Conservation (phyloP, 1,140 invertebrate species). For the Penaeus japonicus region DNA sequence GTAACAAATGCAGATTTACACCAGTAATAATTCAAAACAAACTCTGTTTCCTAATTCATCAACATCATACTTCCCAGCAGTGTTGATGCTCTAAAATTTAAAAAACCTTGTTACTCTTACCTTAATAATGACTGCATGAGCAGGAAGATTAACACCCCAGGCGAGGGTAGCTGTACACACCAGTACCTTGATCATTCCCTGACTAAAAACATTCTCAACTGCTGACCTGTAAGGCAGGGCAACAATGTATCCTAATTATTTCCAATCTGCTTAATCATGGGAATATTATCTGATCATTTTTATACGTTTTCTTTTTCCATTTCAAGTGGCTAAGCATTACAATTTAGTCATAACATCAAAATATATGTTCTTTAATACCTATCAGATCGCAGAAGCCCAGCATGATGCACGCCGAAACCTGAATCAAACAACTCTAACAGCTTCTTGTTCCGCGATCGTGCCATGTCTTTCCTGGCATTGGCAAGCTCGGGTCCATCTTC, state of each 20-base stretch:
- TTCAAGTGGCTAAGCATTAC: too few relatives aligned
- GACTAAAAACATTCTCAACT: conserved; percentile 88
- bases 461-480: conserved; percentile 72
- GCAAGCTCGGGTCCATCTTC: conserved; percentile 71
- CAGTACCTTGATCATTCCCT: conserved; percentile 90
- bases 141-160: conserved; percentile 95
- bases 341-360: conserved; percentile 51
- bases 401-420: conserved; percentile 96
- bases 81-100: too few relatives aligned
- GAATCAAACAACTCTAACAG: conserved; percentile 82
- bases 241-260: neutral
- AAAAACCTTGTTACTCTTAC: conserved; percentile 65
- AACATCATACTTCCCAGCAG: neutral
- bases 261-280: too few relatives aligned
- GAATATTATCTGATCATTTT: neutral
- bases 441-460: conserved; percentile 78
- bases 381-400: conserved; percentile 89
- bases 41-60: too few relatives aligned
- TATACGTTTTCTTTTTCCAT: neutral
- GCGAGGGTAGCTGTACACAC: conserved; percentile 98
- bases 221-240: conserved; percentile 69
- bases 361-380: conserved; percentile 68
- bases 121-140: conserved; percentile 88
- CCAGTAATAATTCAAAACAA: too few relatives aligned
- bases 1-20: too few relatives aligned